Conservation (phyloP, 53 echinoderm and acorn worm species). For the Temnopleurus reevesii region DNA sequence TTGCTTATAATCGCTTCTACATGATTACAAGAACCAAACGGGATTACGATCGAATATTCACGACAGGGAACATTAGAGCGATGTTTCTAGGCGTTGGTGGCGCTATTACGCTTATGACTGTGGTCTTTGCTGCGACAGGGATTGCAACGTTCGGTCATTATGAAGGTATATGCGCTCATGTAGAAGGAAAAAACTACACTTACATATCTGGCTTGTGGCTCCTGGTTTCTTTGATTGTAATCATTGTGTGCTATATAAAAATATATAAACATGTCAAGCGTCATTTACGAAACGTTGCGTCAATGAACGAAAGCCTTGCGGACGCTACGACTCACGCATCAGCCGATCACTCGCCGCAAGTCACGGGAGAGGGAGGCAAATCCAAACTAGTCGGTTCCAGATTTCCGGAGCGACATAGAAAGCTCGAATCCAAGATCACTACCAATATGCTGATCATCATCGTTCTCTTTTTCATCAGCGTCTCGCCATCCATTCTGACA, state of each 20-base stretch:
- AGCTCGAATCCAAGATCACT: constrained; percentile 63
- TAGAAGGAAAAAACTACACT: neutral
- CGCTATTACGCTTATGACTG: neutral
- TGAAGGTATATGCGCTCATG: constrained; percentile 1
- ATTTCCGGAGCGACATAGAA: neutral
- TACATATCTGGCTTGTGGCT: neutral
- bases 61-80: neutral
- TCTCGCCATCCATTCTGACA: constrained; percentile 58
- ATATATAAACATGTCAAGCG: constrained; percentile 55
- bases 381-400: neutral
- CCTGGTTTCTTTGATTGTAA: constrained; percentile 42
- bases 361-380: neutral
- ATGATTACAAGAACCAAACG: neutral
- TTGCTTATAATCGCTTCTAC: constrained; percentile 6
- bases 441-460: constrained; percentile 74
- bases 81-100: neutral
- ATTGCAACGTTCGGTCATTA: neutral
- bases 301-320: neutral
- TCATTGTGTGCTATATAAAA: constrained; percentile 60
- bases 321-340: neutral
- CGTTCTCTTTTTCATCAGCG: constrained; percentile 69
- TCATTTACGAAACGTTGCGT: neutral
- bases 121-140: neutral
- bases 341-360: neutral
- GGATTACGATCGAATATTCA: neutral